A percentile compares a stretch with the other conserved stretches of the same genome.
These are phyloP conservation scores for Cryptoprocta ferox DNA, from an alignment of 2,797 vertebrate genomes.

Conservation along the genomic window DNA sequence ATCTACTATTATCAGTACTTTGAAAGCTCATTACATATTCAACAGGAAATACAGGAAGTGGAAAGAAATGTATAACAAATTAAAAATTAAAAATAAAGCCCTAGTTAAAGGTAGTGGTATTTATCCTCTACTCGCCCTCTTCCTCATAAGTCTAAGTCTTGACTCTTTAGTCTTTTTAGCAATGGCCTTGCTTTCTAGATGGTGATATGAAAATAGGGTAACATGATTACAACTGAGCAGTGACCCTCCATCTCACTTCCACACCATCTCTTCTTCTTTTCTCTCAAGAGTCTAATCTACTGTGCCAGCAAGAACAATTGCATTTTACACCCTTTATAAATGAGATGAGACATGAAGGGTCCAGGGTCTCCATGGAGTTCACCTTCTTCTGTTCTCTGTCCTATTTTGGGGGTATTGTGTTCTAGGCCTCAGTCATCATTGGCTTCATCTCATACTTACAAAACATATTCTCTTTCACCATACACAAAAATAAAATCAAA, in stretches of 20 bases:
- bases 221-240: neutral
- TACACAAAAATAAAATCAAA: neutral
- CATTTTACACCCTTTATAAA: neutral
- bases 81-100: neutral
- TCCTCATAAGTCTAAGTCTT: neutral
- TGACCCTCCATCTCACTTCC: neutral
- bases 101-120: neutral
- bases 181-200: neutral
- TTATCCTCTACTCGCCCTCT: neutral
- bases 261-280: neutral
- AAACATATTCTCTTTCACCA: neutral
- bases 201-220: neutral
- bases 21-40: slow-evolving; percentile 10
- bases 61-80: slow-evolving; percentile 12
- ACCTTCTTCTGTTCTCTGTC: neutral
- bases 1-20: neutral
- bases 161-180: neutral
- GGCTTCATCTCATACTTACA: slow-evolving; percentile 36
- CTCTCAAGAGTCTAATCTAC: neutral
- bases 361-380: neutral
- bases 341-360: neutral
- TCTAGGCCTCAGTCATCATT: neutral
- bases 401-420: neutral
- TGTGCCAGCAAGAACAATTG: neutral
- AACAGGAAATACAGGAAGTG: neutral